Evolutionary conservation across 2,888 invertebrate genomes (phyloP), one percentile per base, ranked within the genome.

Genomic region (Clusia tigrina): DNA sequence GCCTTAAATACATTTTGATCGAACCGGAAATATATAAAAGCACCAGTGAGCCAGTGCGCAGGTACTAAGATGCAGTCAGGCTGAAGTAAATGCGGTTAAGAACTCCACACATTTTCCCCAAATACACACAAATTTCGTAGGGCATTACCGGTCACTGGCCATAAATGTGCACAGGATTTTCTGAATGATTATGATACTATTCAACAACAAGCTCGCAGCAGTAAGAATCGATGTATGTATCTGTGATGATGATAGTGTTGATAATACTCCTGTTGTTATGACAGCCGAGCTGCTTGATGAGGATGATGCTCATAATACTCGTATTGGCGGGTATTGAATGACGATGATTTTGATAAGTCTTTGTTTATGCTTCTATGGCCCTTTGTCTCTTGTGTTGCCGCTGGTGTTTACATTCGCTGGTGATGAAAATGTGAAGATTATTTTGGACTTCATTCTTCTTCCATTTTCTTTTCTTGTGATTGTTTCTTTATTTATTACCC

Each of bases 121-220:
- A 32, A 12, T 32, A 32, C 32, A 12, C 42, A 3, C 42, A 3
- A 15, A n/a, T 42, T n/a, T n/a, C n/a, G n/a, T n/a, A n/a, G 42
- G 42, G 15, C 42, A 42, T 42, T 42, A 17, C n/a, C 42, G n/a
- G 42, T n/a, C 12, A 42, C 9, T 42, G n/a, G 9, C 42, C 15
- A 42, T 32, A 32, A 12, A 32, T 9, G 32, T 32, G 32, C 6
- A 32, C 32, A 53, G 59, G 60, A 63, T 60, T 60, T 52, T 24
- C 63, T 60, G 57, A 60, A 60, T 60, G 63, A 60, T 63, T 63
- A 51, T 55, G 62, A 62, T 62, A 58, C 46, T 58, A 54, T 58
- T 57, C 42, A 15, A n/a, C n/a, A 42, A n/a, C 15, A 42, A 3
- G 10, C 9, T 17, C n/a, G n/a, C 42, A 17, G 32, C 32, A 32